Percentiles rank a stretch among this genome's conserved stretches.
Conservation (phyloP, 2,113 vertebrate species). For the Vidua chalybeata region DNA sequence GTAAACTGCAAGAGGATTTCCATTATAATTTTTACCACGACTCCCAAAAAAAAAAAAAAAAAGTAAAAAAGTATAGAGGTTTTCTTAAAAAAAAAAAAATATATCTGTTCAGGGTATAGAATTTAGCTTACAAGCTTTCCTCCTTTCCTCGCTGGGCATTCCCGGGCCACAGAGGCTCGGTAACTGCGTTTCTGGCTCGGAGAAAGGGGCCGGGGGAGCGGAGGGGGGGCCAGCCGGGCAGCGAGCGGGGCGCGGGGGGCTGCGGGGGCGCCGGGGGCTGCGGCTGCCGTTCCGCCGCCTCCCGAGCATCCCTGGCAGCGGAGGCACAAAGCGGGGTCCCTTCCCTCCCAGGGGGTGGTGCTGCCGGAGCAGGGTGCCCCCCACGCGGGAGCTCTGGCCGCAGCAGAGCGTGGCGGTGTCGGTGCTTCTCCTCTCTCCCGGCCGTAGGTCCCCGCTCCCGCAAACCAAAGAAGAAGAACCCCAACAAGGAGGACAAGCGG, state of each 20-base stretch:
- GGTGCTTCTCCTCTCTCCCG: not conserved
- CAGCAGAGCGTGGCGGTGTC: not conserved
- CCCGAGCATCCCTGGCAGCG: not conserved
- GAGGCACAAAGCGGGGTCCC: not conserved
- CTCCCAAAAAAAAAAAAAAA: not conserved
- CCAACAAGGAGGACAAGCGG: constrained; percentile 91
- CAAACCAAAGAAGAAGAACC: constrained; percentile 97
- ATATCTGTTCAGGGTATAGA: not conserved
- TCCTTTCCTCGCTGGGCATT: not conserved
- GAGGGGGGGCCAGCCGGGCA: not conserved
- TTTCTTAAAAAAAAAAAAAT: not conserved
- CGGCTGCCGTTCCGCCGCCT: not conserved
- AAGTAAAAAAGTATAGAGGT: not conserved
- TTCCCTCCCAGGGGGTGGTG: not conserved
- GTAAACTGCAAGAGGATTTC: not conserved
- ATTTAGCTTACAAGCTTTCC: not conserved
- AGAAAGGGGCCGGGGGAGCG: not conserved
- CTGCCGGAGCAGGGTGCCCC: not conserved
- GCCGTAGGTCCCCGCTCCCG: constrained; percentile 90
- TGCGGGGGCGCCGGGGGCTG: not conserved
- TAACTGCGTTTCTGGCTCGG: not conserved
- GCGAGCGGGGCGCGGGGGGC: not conserved
- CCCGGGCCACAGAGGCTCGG: not conserved
- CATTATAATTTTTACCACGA: not conserved
- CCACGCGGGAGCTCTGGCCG: not conserved